These are phyloP conservation scores for Epinephelus lanceolatus DNA, from an alignment of 2,113 vertebrate species.

Conservation along the genomic window DNA sequence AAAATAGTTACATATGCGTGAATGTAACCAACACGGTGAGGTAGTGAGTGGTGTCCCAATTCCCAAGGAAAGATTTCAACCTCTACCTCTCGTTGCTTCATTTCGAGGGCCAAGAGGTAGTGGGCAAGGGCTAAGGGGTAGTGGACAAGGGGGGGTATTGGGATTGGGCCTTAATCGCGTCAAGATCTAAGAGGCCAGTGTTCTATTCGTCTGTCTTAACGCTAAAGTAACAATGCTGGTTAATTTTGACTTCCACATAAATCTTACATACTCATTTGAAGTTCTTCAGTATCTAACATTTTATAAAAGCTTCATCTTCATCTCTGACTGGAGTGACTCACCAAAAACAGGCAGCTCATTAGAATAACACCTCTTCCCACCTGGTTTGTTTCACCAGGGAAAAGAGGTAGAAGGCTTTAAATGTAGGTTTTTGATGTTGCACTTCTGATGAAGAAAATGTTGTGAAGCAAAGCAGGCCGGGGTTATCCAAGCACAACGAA, in stretches of 20 bases:
- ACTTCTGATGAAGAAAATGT: background rate
- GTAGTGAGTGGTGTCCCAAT: no score
- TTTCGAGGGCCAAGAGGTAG: no score
- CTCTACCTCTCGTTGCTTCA: no score
- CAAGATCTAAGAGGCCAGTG: background rate
- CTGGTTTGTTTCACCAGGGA: background rate
- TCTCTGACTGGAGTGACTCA: background rate
- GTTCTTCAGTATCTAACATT: background rate
- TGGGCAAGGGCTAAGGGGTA: no score
- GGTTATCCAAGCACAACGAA: conserved; percentile 4
- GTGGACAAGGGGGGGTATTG: no score
- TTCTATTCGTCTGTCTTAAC: background rate
- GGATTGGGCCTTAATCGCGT: no score
- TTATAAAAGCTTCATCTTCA: background rate
- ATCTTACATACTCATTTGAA: background rate
- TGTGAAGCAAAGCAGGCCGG: background rate
- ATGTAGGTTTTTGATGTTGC: conserved; percentile 13
- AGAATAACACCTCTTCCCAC: background rate
- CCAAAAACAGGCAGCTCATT: background rate
- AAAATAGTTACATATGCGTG: no score
- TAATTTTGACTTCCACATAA: background rate
- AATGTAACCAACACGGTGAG: no score
- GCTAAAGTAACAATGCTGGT: background rate
- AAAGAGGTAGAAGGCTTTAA: background rate
- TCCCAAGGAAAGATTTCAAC: no score